Conservation (phyloP, 2,888 invertebrate genomes). For the Steromphala cineraria region DNA sequence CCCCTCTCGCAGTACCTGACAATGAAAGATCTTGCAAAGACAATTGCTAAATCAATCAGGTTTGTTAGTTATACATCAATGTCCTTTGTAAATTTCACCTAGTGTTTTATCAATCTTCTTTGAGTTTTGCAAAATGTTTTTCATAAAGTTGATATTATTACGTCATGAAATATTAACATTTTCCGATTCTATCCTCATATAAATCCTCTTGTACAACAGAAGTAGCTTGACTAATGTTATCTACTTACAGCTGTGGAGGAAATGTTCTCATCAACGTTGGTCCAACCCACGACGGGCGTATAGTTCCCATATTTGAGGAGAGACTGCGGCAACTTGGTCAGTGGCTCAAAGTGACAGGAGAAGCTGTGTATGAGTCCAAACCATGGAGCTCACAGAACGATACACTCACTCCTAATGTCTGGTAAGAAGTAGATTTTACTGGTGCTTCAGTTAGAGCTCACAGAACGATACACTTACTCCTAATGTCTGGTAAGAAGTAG, state of each 20-base stretch:
- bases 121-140: background rate
- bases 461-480: background rate
- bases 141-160: background rate
- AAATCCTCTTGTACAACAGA: background rate
- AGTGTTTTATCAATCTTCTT: background rate
- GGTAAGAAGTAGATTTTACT: constrained; percentile 78
- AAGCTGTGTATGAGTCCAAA: constrained; percentile 86
- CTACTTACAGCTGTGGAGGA: constrained; percentile 76
- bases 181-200: too few species aligned
- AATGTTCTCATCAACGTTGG: constrained; percentile 90
- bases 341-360: constrained; percentile 89
- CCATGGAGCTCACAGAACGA: constrained; percentile 90
- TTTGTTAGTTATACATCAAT: constrained; percentile 25
- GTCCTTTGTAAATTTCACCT: too few species aligned
- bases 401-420: constrained; percentile 81
- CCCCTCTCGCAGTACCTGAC: constrained; percentile 51
- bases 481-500: constrained; percentile 75
- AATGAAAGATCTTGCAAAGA: constrained; percentile 78
- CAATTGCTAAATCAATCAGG: constrained; percentile 69
- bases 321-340: constrained; percentile 85
- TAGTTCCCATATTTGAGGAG: constrained; percentile 90
- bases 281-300: constrained; percentile 91
- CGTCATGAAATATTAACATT: too few species aligned
- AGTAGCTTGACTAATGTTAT: too few species aligned
- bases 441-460: background rate